Conservation (phyloP, 2,888 invertebrate genomes). For the Oconnorella tubifera region DNA sequence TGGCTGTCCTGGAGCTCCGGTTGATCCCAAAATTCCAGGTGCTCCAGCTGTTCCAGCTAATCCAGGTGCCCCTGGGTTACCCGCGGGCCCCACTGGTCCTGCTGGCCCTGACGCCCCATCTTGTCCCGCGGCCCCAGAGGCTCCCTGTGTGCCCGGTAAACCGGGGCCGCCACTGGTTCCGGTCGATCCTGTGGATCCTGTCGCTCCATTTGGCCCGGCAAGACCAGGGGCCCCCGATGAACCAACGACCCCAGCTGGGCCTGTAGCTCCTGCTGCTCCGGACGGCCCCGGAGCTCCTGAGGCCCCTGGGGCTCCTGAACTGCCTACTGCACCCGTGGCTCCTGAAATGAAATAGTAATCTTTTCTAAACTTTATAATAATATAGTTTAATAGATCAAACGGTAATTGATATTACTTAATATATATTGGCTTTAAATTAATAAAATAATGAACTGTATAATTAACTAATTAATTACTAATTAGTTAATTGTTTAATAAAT, state of each 20-base stretch:
- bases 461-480: no score
- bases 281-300: neutral
- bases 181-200: conserved; percentile 18
- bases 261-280: neutral
- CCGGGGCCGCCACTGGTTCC: conserved; percentile 22
- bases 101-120: conserved; percentile 8
- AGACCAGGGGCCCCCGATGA: neutral
- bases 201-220: neutral
- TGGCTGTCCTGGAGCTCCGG: conserved; percentile 19
- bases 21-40: conserved; percentile 19
- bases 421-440: no score
- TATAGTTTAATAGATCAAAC: neutral
- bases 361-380: neutral
- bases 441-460: no score
- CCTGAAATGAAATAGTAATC: conserved; percentile 18
- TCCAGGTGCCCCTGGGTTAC: neutral
- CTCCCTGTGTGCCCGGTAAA: conserved; percentile 15
- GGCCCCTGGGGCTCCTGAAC: neutral
- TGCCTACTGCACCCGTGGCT: conserved; percentile 19
- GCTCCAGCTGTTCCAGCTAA: neutral
- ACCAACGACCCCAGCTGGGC: neutral
- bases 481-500: no score
- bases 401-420: no score
- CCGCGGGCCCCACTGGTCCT: conserved; percentile 3
- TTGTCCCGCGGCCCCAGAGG: conserved; percentile 19